Base-by-base conservation (phyloP, 2,888 invertebrate species). In the Drosophila kambysellisi region DNA sequence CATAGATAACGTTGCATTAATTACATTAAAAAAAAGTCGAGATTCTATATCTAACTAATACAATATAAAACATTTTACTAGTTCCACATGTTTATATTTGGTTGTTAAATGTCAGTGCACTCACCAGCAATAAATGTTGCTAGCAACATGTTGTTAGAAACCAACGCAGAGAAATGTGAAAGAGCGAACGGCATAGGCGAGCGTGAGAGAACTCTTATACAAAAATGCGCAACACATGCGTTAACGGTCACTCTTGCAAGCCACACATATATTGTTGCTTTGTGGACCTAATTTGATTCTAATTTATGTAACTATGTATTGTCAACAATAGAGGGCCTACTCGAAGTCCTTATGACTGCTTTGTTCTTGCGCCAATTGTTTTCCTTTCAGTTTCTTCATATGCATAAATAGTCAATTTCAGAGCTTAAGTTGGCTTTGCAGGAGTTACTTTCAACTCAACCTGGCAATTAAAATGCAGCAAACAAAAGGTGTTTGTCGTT, bases 201-300 rank as follows among this genome's bases (percentile, higher is more conserved):
- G 41, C 33, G 29, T 52, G 12, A 32, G 30, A n/a, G 35, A 63
- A 62, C 74, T 82, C 78, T 82, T 78, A 80, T 82, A 79, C 72
- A 30, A 39, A 64, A 80, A 81, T 73, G 82, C 84, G 76, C 77
- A 83, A 77, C 75, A 82, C 70, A 76, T 74, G 78, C 57, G 57
- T 53, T 68, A 48, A 57, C 50, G 79, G 70, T 68, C 74, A 76
- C 32, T 71, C 58, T 63, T 50, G 53, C 48, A 50, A 53, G 39
- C 61, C 51, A 54, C 17, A 37, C 17, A 17, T 11, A 17, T 41
- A 46, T 50, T 25, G 56, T 61, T 67, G 62, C 57, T 63, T 70
- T 71, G 65, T 64, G 74, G 78, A 77, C 83, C 80, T 83, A 83
- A 83, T 83, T 83, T 75, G 77, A 83, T 83, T 76, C 78, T 78